Base-by-base conservation (phyloP, 2,113 vertebrate species). In the Haliaeetus leucogaster region DNA sequence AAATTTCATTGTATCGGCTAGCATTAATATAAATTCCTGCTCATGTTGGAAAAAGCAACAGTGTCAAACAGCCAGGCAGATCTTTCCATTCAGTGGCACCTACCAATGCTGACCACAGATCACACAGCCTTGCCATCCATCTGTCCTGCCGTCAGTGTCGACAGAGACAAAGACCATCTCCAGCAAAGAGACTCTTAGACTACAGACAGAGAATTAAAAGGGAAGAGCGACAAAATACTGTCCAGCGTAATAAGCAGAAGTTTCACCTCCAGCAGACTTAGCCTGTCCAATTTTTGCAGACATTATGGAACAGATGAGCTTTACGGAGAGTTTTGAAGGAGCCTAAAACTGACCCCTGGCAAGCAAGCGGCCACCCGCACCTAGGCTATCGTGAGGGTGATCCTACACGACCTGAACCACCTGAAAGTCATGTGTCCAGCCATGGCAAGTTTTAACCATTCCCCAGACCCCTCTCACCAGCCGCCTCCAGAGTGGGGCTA, bases 381-480 rank as follows among this genome's bases (percentile, higher is more conserved):
- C 47, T 13, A 23, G 12, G 32, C 29, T 71, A 30, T 42, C 2
- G 0, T 2, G 1, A 76, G 36, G 30, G 36, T 34, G 25, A 22
- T 23, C 73, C 55, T 42, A 30, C 15, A 36, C 1, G 4, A 15
- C 40, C 20, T 23, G 6, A 82, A 40, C 13, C 17, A 77, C 30
- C 45, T 38, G 21, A 3, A 62, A 81, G 62, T 15, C 13, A 0
- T 11, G 26, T 21, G 43, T 50, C 53, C 72, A n/a, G 34, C 19
- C 1, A 0, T 9, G 21, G 27, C 0, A 1, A 73, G 48, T 13
- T 72, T 20, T 52, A 85, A 71, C 47, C 32, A 30, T 21, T 55
- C 19, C 63, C 36, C 78, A 30, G 58, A 50, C 1, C 12, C 36
- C 7, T 61, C 38, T 59, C 66, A 61, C 7, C 1, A 2, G 56